Conservation (phyloP, 2,113 vertebrate species). For the Chroicocephalus ridibundus region DNA sequence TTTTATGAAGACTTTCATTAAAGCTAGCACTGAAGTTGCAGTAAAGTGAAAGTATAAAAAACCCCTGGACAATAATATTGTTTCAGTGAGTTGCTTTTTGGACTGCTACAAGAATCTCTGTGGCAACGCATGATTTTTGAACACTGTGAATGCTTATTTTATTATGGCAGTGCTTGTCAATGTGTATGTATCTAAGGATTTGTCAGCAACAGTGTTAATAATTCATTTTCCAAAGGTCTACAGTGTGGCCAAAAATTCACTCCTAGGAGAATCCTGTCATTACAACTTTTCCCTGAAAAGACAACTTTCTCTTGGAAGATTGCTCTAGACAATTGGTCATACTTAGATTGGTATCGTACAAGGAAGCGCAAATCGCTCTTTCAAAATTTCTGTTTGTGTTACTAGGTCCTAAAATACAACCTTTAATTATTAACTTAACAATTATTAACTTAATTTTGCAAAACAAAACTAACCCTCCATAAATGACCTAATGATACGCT, state of each 20-base stretch:
- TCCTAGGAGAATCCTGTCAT: neutral
- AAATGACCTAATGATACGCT: neutral
- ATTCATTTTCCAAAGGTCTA: neutral
- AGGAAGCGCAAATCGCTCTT: neutral
- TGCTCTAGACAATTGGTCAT: neutral
- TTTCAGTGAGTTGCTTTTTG: neutral
- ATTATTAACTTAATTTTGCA: neutral
- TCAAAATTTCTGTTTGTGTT: neutral
- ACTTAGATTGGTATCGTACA: neutral
- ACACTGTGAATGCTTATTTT: neutral
- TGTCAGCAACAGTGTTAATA: neutral
- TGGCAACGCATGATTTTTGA: neutral
- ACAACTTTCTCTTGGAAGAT: neutral
- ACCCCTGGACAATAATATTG: neutral
- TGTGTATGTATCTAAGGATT: neutral
- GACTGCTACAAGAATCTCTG: neutral
- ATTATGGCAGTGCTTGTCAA: neutral
- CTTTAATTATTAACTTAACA: neutral
- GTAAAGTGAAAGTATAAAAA: neutral
- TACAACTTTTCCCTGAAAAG: neutral
- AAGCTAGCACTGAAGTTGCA: neutral
- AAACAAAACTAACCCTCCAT: neutral
- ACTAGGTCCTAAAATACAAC: neutral
- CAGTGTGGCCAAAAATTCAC: neutral
- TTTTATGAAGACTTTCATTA: neutral